Conservation (phyloP, 2,888 invertebrate species). For the Trachelus troglodyta region DNA sequence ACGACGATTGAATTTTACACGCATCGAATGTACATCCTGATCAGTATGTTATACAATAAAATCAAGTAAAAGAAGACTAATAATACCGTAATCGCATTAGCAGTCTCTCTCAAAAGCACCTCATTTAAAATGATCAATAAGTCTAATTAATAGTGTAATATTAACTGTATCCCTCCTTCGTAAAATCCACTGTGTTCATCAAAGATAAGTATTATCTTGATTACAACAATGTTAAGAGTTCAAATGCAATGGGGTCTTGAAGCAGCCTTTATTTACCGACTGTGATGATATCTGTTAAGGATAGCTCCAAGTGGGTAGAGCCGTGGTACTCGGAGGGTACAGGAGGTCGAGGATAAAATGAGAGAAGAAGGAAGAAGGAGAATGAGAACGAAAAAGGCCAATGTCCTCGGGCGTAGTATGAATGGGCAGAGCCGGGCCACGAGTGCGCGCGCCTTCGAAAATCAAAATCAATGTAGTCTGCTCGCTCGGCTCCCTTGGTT, state of each 20-base stretch:
- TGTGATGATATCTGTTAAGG: not conserved
- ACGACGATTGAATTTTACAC: not conserved
- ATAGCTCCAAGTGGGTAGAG: not conserved
- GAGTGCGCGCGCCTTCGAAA: slow-evolving; percentile 58
- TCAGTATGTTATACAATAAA: not conserved
- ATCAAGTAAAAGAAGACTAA: not conserved
- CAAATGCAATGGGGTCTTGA: not conserved
- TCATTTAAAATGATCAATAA: not conserved
- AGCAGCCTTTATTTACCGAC: not conserved
- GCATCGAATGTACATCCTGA: not conserved
- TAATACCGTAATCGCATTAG: no score
- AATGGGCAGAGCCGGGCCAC: slow-evolving; percentile 40
- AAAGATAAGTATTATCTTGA: not conserved
- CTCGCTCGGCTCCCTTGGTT: slow-evolving; percentile 37
- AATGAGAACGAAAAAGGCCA: slow-evolving; percentile 22
- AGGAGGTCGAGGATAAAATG: not conserved
- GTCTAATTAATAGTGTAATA: not conserved
- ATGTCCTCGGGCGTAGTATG: slow-evolving; percentile 38
- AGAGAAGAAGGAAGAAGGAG: not conserved
- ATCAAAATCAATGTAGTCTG: slow-evolving; percentile 61
- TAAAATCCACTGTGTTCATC: not conserved
- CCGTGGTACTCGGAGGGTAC: not conserved
- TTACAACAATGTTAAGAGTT: not conserved
- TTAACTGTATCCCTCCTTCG: not conserved
- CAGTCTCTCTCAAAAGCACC: not conserved